Percentiles rank a stretch among this genome's conserved stretches.
phyloP scores from a whole-genome alignment of 2,797 vertebrate genomes.

The Anisognathus igniventris region DNA sequence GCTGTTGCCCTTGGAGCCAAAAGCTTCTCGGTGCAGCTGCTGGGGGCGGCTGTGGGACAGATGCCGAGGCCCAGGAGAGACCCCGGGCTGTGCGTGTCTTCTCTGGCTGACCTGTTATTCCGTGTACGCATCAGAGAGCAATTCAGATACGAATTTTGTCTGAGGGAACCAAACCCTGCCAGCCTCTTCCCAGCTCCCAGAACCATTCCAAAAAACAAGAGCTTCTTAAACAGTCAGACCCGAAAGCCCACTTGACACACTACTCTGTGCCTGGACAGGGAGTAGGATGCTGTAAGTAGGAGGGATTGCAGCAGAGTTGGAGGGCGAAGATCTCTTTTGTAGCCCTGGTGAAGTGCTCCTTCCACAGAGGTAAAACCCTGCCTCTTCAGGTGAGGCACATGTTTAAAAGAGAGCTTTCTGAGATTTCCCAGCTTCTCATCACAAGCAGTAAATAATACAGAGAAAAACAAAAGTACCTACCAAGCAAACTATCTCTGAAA shows the following conservation, averaged over 20 bases:
- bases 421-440: neutral
- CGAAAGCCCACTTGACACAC: neutral
- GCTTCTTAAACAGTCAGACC: neutral
- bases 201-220: neutral
- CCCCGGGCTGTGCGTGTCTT: accelerated
- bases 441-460: neutral
- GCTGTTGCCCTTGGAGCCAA: neutral
- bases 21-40: neutral
- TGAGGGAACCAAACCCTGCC: neutral
- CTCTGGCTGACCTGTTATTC: too few species aligned
- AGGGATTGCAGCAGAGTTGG: neutral
- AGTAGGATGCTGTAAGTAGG: neutral
- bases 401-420: neutral
- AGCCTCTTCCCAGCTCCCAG: neutral
- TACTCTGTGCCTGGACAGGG: neutral
- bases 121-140: accelerated
- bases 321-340: too few species aligned
- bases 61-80: neutral
- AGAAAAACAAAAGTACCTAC: neutral
- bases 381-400: neutral
- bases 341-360: too few species aligned
- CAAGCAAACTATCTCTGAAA: neutral
- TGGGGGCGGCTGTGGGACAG: accelerated
- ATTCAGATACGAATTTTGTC: accelerated
- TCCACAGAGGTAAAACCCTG: too few species aligned